Base-by-base conservation (phyloP, 2,797 vertebrate species). In the Rhinogobio ventralis region DNA sequence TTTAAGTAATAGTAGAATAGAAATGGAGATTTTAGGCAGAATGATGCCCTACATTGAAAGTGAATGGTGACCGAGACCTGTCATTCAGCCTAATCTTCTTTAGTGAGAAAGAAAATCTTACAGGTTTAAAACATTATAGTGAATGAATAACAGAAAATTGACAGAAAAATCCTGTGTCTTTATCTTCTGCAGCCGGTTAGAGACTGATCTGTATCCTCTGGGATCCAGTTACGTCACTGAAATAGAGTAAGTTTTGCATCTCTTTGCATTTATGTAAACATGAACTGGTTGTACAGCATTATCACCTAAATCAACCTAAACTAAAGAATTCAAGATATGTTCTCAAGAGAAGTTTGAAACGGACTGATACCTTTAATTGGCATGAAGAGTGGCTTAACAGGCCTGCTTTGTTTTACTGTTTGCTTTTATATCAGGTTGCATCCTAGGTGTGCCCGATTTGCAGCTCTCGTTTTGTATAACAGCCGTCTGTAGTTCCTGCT, bases 151-250 rank as follows among this genome's bases (percentile, higher is more conserved):
- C 49, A 9, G 20, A 17, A 30, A 19, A 15, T 30, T 74, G 42
- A 28, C 60, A 0, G 0, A 39, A 7, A 55, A 77, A 57, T 23
- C n/a, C 33, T 39, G 25, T 57, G 69, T 19, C 36, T 25, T 13
- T 85, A 2, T 45, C 28, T 55, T 53, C 28, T 45, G 17, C 87
- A 95, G 95, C 94, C 95, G 94, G 91, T 93, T 95, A 93, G 95
- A 95, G 92, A 91, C 95, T 94, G 95, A 96, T 92, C 93, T 95
- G 95, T 96, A 96, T 91, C 95, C 95, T 92, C 92, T 95, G 93
- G 95, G 95, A 96, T 91, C 95, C 90, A 92, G 94, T 91, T 95
- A 95, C 94, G 93, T 95, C 93, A 91, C 94, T 93, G 94, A 96
- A 91, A 94, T 95, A 82, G 95, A 95, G 95, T 96, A 93, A 93